Conservation (phyloP, 2,888 invertebrate genomes). For the Dryobota labecula region DNA sequence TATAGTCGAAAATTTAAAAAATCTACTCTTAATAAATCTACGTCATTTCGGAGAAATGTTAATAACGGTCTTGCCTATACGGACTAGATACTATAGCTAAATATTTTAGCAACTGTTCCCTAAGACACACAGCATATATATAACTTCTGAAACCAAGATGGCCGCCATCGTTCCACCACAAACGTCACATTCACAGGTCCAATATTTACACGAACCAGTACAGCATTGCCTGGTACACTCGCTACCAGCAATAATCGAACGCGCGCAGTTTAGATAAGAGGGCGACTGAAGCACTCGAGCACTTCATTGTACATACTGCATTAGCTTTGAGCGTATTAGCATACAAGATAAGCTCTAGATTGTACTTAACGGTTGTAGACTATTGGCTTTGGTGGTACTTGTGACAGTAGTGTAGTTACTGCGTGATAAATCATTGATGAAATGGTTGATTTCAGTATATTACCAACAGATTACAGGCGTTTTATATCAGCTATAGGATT, state of each 20-base stretch:
- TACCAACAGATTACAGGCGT: not conserved
- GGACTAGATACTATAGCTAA: not conserved
- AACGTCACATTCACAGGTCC: constrained; percentile 2
- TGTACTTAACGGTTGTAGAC: constrained; percentile 17
- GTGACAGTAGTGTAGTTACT: not conserved
- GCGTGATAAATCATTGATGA: not conserved
- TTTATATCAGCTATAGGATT: not conserved
- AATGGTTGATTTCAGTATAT: not conserved
- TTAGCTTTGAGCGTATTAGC: constrained; percentile 57
- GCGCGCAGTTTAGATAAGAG: constrained; percentile 58
- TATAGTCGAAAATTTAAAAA: not conserved
- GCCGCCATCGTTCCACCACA: constrained; percentile 6
- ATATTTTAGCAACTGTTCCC: constrained; percentile 2
- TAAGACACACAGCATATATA: not conserved
- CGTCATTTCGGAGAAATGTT: not conserved
- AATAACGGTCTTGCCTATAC: not conserved
- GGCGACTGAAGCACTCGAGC: constrained; percentile 45
- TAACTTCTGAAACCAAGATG: constrained; percentile 16
- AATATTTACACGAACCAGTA: constrained; percentile 28
- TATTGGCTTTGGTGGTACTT: not conserved
- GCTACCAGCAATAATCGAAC: constrained; percentile 54
- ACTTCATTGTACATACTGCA: constrained; percentile 56
- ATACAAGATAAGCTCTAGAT: constrained; percentile 49
- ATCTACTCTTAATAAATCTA: not conserved
- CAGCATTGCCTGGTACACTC: constrained; percentile 39